phyloP scores from a whole-genome alignment of 37 sponge, comb jelly and placozoan genomes.

The Axinella damicornis region DNA sequence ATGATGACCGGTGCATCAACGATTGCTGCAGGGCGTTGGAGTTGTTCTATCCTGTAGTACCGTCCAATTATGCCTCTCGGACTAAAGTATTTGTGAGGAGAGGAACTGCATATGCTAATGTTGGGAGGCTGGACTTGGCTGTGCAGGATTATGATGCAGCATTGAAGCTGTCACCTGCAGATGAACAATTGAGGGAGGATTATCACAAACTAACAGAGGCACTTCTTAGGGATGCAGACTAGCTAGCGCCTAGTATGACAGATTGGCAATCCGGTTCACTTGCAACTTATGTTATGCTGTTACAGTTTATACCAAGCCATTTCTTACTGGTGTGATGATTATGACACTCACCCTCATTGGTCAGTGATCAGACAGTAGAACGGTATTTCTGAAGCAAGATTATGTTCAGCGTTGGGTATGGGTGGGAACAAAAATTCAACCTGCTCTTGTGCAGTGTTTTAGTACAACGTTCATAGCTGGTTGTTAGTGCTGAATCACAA shows the following conservation, averaged over 20 bases:
- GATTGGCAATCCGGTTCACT: background rate
- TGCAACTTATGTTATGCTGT: no score
- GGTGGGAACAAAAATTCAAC: no score
- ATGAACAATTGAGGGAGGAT: slow-evolving; percentile 65
- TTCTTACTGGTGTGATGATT: no score
- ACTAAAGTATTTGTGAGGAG: slow-evolving; percentile 87
- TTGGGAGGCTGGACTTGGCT: slow-evolving; percentile 59
- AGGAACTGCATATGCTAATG: slow-evolving; percentile 87
- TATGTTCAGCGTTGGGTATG: no score
- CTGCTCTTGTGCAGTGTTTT: no score
- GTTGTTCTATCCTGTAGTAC: slow-evolving; percentile 87
- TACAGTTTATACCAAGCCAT: no score
- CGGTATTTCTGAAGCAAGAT: no score
- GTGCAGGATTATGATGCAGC: slow-evolving; percentile 84
- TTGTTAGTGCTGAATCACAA: no score
- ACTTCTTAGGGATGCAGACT: background rate
- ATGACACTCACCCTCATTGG: no score
- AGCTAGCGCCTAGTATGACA: background rate
- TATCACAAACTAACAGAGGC: slow-evolving; percentile 39
- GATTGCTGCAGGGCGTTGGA: slow-evolving; percentile 86
- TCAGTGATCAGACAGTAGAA: no score
- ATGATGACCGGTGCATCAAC: slow-evolving; percentile 66
- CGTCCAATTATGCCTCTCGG: slow-evolving; percentile 70
- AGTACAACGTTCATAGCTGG: no score
- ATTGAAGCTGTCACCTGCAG: slow-evolving; percentile 59